phyloP scores from a whole-genome alignment of 1,140 invertebrate genomes.

The Papilio dardanus region DNA sequence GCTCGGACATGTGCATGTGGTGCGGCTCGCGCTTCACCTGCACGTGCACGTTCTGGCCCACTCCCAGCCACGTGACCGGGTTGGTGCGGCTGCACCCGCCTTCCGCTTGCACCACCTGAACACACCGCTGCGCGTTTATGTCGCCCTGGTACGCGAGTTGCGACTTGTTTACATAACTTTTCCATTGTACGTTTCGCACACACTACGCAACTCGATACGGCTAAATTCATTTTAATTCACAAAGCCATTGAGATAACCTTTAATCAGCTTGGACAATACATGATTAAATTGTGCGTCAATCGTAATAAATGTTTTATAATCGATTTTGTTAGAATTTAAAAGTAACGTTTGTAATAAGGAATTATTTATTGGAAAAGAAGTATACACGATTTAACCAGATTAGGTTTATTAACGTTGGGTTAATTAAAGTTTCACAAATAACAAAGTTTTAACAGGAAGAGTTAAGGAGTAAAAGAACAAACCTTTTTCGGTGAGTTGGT shows the following conservation, averaged over 20 bases:
- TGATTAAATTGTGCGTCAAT: background rate
- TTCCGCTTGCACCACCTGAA: slow-evolving; percentile 66
- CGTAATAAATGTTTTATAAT: background rate
- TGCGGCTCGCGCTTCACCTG: slow-evolving; percentile 78
- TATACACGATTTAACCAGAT: too few species aligned
- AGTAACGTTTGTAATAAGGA: too few species aligned
- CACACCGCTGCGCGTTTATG: slow-evolving; percentile 27
- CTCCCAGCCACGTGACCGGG: slow-evolving; percentile 82
- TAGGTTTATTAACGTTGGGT: too few species aligned
- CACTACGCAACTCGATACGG: background rate
- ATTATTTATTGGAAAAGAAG: too few species aligned
- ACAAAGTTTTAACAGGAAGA: background rate
- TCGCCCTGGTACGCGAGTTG: slow-evolving; percentile 27
- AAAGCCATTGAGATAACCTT: background rate
- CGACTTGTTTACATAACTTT: slow-evolving; percentile 24
- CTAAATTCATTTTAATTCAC: slow-evolving; percentile 3
- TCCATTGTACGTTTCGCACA: background rate
- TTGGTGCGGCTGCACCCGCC: slow-evolving; percentile 83
- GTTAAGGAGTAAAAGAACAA: background rate
- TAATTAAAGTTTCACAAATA: too few species aligned
- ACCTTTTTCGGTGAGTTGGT: slow-evolving; percentile 78
- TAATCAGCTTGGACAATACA: background rate
- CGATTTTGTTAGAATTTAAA: background rate
- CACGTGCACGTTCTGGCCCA: slow-evolving; percentile 68
- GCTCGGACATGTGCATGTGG: slow-evolving; percentile 66